Evolutionary conservation across 2,113 vertebrate genomes (phyloP), one percentile per base, ranked within the genome.

Genomic region (Solea solea): DNA sequence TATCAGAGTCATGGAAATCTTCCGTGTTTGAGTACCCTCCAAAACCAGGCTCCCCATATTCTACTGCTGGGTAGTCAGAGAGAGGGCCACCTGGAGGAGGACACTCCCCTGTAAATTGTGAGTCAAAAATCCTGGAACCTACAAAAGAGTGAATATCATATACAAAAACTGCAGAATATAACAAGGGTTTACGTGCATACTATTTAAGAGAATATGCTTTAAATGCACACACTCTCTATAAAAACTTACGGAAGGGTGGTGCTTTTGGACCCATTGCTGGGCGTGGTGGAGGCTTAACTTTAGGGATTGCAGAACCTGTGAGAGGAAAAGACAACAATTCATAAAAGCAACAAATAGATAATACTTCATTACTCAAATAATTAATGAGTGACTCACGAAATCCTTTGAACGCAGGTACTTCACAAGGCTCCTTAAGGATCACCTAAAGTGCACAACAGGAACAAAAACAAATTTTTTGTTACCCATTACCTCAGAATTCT

Each of bases 391-490:
- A 90, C 92, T 88, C 83, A 93, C 92, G 81, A 11, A 92, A 76
- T 85, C 84, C 89, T 85, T 89, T 77, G 21, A 92, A 93, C 50
- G 87, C 89, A 28, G 58, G 75, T 7, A 92, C 89, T 3, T 92
- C 88, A 83, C 7, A 82, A 1, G 94, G 94, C 75, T 94, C 94
- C 60, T 88, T 94, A 39, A 93, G 65, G 52, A 94, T 82, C 13
- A 94, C 90, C 94, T 94, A 48, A 54, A 84, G 9, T 61, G 9
- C 8, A 56, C 3, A 42, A 61, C 2, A 62, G 5, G 21, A 53
- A 34, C 2, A 60, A 9, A 27, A 34, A 34, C 27, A 49, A 21
- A 21, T 21, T 21, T 21, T 21, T 21, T n/a, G 40, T 51, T 21
- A 39, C 6, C 7, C 21, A 16, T 21, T 46, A 34, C 34, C 34